Evolutionary conservation across 2,113 vertebrate genomes (phyloP).

Genomic region (Ophthalmolycus amberensis): DNA sequence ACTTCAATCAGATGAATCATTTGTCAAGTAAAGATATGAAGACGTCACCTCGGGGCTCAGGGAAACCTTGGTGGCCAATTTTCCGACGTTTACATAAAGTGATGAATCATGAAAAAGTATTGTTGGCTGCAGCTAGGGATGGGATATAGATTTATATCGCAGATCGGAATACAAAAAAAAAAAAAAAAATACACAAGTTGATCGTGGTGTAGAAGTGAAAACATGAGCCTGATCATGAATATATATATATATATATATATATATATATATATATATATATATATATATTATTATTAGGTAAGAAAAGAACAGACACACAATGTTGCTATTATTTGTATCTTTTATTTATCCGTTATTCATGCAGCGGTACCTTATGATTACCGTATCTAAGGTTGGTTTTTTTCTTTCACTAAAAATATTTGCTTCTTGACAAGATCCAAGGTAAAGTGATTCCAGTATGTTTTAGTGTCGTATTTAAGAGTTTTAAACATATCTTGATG

Average conservation of each 20-base stretch:
- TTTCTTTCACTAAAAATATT: not conserved
- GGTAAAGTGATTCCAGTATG: not conserved
- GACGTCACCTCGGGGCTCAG: too few relatives aligned
- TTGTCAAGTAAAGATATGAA: not conserved
- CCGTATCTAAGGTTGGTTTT: not conserved
- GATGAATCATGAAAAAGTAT: not conserved
- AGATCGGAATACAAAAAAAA: not conserved
- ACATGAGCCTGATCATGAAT: not conserved
- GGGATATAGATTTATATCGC: not conserved
- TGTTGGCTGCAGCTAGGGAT: not conserved
- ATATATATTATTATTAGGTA: not conserved
- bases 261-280: not conserved
- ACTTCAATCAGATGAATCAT: not conserved
- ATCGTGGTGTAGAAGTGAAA: not conserved
- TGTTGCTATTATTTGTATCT: not conserved
- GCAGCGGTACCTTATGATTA: not conserved
- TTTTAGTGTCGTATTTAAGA: not conserved
- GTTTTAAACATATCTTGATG: not conserved
- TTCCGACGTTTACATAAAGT: not conserved
- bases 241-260: not conserved
- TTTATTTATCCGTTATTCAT: not conserved
- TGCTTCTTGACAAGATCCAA: not conserved
- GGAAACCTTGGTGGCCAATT: not conserved
- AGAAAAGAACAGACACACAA: slow-evolving; percentile 2
- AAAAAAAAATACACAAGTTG: not conserved